Evolutionary conservation across 2,113 vertebrate species (phyloP).

Genomic region (Isichthys henryi): DNA sequence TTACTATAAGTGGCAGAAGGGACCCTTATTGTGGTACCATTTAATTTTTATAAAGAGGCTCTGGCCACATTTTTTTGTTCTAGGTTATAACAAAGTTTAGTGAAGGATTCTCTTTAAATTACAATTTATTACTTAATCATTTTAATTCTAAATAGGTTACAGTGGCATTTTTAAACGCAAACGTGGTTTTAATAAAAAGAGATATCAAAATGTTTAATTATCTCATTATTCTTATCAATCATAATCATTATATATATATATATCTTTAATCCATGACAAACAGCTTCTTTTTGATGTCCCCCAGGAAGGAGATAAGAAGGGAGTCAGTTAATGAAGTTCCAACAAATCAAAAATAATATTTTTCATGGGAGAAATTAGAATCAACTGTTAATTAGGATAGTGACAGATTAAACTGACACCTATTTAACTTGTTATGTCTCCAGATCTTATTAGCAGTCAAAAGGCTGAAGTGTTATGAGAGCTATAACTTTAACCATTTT

Average conservation of each 20-base stretch:
- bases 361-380: conserved; percentile 15
- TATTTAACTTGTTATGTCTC: background rate
- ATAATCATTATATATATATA: background rate
- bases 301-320: background rate
- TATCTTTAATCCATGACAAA: background rate
- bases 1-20: background rate
- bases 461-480: background rate
- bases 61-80: background rate
- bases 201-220: background rate
- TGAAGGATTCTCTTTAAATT: background rate
- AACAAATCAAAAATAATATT: background rate
- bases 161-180: background rate
- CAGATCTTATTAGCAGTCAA: background rate
- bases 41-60: background rate
- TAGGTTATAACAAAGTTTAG: background rate
- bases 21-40: background rate
- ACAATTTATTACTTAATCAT: background rate
- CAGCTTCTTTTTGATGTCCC: background rate
- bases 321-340: background rate
- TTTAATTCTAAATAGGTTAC: background rate
- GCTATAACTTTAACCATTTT: background rate
- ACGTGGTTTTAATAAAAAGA: background rate
- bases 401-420: background rate
- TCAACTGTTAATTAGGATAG: background rate
- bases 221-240: background rate